phyloP scores from a whole-genome alignment of 2,113 vertebrate genomes.

The Spea bombifrons region DNA sequence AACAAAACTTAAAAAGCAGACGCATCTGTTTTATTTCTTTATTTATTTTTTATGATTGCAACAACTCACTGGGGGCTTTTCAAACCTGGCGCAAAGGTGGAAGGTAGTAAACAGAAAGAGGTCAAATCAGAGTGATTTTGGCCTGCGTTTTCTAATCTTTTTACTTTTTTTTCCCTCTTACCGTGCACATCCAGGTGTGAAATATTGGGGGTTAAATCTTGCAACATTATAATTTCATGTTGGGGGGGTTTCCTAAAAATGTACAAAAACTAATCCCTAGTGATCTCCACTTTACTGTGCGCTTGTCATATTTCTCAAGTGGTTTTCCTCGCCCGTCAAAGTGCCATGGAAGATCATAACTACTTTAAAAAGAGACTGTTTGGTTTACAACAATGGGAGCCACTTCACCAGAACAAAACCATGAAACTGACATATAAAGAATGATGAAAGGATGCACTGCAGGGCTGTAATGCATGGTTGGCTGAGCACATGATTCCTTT shows the following conservation, averaged over 20 bases:
- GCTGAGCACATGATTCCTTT: neutral
- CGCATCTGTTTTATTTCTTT: too few relatives aligned
- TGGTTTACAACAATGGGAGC: slow-evolving; percentile 34
- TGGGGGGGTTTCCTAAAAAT: neutral
- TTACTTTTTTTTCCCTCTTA: slow-evolving; percentile 15
- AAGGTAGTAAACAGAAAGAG: neutral
- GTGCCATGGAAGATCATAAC: slow-evolving; percentile 37
- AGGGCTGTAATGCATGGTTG: neutral
- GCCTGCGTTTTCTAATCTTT: too few relatives aligned
- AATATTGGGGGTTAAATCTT: slow-evolving; percentile 17
- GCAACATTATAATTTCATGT: slow-evolving; percentile 19
- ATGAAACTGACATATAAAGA: slow-evolving; percentile 51
- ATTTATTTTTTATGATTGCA: too few relatives aligned
- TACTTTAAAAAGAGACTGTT: slow-evolving; percentile 55
- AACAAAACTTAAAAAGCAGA: neutral
- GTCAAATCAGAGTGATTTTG: neutral
- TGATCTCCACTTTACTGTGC: neutral
- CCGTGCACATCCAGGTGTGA: neutral
- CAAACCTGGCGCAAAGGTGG: neutral
- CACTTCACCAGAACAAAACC: slow-evolving; percentile 46
- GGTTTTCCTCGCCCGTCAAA: slow-evolving; percentile 51
- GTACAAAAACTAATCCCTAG: slow-evolving; percentile 9
- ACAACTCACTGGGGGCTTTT: neutral
- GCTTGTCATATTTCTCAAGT: slow-evolving; percentile 51
- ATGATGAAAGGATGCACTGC: slow-evolving; percentile 44